Base-by-base conservation (phyloP, 1,140 invertebrate genomes). In the Conus betulinus region DNA sequence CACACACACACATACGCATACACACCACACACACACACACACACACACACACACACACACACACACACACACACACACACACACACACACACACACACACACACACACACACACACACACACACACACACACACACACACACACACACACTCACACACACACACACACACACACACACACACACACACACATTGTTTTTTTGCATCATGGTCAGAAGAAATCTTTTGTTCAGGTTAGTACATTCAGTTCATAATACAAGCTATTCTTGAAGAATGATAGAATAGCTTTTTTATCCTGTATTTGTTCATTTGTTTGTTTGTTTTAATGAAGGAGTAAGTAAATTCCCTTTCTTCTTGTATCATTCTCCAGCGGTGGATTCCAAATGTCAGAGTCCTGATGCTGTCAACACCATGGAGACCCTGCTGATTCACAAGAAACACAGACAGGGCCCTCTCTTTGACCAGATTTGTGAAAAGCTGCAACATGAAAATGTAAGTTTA, bases 331-430 rank as follows among this genome's bases (percentile, higher is more conserved):
- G 11, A 63, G 60, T 20, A 63, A 63, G 10, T 11, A 63, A 63
- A 63, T 63, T 20, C 17, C 60, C 17, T 63, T 63, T 20, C 10
- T 71, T 23, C 6, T 71, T 71, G 67, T 71, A 20, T 71, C 7
- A 57, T n/a, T 63, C 90, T 93, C 79, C 93, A 97, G 97, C 99
- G 0, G 96, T 97, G 67, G 99, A 99, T 95, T 97, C 99, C 0
- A 99, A 99, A 96, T 99, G 99, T 95, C 98, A 99, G 95, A 99
- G 99, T 95, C 99, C 99, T 20, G 98, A 99, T 0, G 99, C 99
- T 27, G 99, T 99, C 95, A 99, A 99, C 94, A 98, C 99, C 5
- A 99, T 99, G 97, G 99, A 99, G 96, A 99, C 99, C 0, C 96
- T 99, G 13, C 96, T 99, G 1, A 96, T 99, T 67, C 99, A 99